These are phyloP conservation scores for Ginglymostoma cirratum DNA, from an alignment of 2,113 vertebrate genomes.

Conservation along the genomic window DNA sequence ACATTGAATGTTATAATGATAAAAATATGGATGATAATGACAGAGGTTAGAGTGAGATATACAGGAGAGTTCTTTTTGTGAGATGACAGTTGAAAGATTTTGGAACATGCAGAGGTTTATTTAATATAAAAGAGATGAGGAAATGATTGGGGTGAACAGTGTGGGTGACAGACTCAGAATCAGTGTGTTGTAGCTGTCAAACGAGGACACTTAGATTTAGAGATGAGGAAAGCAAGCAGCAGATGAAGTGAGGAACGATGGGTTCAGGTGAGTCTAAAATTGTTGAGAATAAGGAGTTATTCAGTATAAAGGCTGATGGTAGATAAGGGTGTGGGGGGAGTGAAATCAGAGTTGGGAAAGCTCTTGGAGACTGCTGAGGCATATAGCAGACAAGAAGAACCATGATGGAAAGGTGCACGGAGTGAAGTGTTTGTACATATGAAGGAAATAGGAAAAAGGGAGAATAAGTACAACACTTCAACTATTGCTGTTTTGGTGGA, in stretches of 20 bases:
- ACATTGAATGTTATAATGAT: not conserved
- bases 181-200: not conserved
- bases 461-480: not conserved
- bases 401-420: not conserved
- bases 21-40: not conserved
- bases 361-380: not conserved
- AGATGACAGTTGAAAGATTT: not conserved
- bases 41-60: not conserved
- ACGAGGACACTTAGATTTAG: not conserved
- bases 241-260: not conserved
- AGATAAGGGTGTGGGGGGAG: not conserved
- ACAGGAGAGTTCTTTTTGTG: not conserved
- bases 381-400: not conserved
- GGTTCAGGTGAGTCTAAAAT: not conserved
- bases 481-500: not conserved
- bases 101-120: not conserved
- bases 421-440: not conserved
- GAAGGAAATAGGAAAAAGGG: not conserved
- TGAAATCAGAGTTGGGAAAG: not conserved
- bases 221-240: not conserved
- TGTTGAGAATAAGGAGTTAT: not conserved
- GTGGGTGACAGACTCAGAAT: not conserved
- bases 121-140: not conserved
- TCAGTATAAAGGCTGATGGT: not conserved
- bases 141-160: not conserved